Evolutionary conservation across 2,797 vertebrate genomes (phyloP).

Genomic region (Paratrypauchen microcephalus): DNA sequence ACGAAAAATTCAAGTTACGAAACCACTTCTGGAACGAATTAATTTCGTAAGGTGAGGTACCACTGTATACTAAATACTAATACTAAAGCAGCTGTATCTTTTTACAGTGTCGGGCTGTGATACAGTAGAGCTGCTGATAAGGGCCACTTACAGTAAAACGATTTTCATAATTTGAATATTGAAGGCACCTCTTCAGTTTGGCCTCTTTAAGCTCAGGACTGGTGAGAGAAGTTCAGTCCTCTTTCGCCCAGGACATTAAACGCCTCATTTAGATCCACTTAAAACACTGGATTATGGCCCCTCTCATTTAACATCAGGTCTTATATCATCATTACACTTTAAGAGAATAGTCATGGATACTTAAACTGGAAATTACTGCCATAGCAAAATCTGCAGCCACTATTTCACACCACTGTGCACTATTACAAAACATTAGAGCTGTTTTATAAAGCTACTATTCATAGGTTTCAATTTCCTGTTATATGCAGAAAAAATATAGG

Average conservation of each 20-base stretch:
- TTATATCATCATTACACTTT: neutral
- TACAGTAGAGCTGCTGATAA: constrained; percentile 16
- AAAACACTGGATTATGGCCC: constrained; percentile 40
- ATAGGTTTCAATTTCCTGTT: too few relatives aligned
- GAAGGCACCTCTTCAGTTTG: constrained; percentile 41
- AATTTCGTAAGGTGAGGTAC: too few relatives aligned
- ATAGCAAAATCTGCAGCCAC: constrained; percentile 3
- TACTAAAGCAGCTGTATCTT: constrained; percentile 7
- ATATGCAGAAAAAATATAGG: too few relatives aligned
- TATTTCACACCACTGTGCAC: neutral
- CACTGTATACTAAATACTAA: too few relatives aligned
- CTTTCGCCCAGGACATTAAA: constrained; percentile 39
- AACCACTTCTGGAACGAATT: too few relatives aligned
- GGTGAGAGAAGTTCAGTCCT: constrained; percentile 19
- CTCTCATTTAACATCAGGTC: constrained; percentile 16
- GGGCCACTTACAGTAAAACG: constrained; percentile 50
- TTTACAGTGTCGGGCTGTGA: constrained; percentile 18
- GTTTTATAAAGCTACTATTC: too few relatives aligned
- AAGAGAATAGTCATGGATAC: constrained; percentile 10
- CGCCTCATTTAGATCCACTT: constrained; percentile 43
- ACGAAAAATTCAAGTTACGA: too few relatives aligned
- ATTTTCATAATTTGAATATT: constrained; percentile 57
- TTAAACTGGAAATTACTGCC: constrained; percentile 15
- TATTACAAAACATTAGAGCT: neutral
- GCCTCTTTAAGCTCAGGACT: constrained; percentile 31